Base-by-base conservation (phyloP, 2,888 invertebrate species). In the Crioceris asparagi region DNA sequence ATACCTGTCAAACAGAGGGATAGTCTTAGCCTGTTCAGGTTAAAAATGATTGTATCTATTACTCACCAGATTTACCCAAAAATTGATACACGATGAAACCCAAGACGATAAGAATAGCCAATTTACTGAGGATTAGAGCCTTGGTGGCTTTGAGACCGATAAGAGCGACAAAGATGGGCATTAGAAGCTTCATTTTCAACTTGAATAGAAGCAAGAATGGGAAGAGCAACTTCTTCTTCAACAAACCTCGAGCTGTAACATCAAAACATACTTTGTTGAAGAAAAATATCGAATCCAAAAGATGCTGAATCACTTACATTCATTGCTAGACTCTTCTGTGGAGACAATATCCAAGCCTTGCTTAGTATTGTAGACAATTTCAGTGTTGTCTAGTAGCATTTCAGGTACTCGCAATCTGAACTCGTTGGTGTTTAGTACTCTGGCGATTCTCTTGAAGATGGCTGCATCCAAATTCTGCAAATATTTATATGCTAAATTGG, bases 71-170 rank as follows among this genome's bases (percentile, higher is more conserved):
- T 70, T 86, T 86, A 62, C 82, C 82, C 42, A 83, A 64, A 54
- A 87, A 67, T 57, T 85, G 83, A 62, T 83, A 77, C 48, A 82
- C 75, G 33, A 87, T 69, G 70, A 88, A 87, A 41, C 84, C 86
- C 34, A 85, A 70, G 31, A 87, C 87, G 43, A 86, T 68, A 21
- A 80, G 71, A 57, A 88, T 78, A 44, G 87, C 85, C 50, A 87
- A 68, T 62, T 88, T 88, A 59, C 86, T 86, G 53, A 87, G 73
- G 43, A 88, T 75, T 45, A 87, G 68, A 42, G 88, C 88, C 63
- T 87, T 87, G 52, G 83, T 69, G 16, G 88, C 82, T 66, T 87
- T 87, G 50, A 87, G 66, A 46, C 84, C 82, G 57, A 86, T 77
- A 53, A 86, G 66, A 29, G 79, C 75, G 18, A 87, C 74, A 50